Conservation (phyloP, 2,888 invertebrate species). For the Pyrrhia umbra region DNA sequence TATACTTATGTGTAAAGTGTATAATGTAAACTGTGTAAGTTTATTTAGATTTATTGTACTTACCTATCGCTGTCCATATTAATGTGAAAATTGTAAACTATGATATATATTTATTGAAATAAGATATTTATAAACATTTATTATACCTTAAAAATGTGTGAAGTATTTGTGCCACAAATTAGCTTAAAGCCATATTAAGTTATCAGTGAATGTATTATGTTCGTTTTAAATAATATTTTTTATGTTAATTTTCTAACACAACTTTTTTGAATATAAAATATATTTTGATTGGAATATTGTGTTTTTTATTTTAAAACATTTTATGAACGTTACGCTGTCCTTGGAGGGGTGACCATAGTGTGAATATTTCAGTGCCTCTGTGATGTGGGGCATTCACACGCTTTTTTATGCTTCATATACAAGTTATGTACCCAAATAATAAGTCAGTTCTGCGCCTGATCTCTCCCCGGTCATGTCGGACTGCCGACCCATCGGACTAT, state of each 20-base stretch:
- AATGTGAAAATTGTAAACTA: slow-evolving; percentile 4
- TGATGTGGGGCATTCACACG: too few relatives aligned
- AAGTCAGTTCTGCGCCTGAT: too few relatives aligned
- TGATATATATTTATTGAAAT: background rate
- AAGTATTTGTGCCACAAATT: slow-evolving; percentile 38
- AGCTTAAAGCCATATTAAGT: slow-evolving; percentile 10
- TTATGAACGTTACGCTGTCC: too few relatives aligned
- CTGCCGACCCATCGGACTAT: too few relatives aligned
- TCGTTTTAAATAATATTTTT: background rate
- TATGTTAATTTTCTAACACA: slow-evolving; percentile 17
- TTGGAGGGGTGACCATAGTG: too few relatives aligned
- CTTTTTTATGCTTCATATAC: too few relatives aligned
- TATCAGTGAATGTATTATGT: too few relatives aligned
- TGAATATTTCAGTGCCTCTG: too few relatives aligned
- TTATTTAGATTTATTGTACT: slow-evolving; percentile 6
- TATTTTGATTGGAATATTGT: slow-evolving; percentile 10
- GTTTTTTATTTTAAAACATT: slow-evolving; percentile 5
- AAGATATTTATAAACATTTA: background rate
- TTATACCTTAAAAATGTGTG: background rate
- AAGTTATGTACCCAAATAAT: too few relatives aligned
- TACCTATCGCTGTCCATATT: slow-evolving; percentile 39
- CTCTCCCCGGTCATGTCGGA: too few relatives aligned
- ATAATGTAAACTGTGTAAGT: background rate
- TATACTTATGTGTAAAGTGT: background rate
- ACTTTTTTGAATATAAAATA: slow-evolving; percentile 30